Conservation (phyloP, 2,888 invertebrate species). For the Monopis laevigella region DNA sequence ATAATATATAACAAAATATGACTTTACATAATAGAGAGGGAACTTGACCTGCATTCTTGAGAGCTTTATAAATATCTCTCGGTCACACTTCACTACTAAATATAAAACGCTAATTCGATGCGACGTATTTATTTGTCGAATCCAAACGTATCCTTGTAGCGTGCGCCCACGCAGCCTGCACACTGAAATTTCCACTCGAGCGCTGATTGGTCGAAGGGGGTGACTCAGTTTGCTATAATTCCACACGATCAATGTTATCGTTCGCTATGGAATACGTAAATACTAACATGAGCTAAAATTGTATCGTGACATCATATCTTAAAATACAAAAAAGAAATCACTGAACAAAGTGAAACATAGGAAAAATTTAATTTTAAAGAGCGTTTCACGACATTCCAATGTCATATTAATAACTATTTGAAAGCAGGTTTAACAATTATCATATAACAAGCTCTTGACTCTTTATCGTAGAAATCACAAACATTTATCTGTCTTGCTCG, state of each 20-base stretch:
- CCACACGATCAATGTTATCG: slow-evolving; percentile 41
- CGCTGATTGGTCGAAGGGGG: slow-evolving; percentile 32
- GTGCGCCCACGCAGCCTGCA: slow-evolving; percentile 42
- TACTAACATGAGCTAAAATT: slow-evolving; percentile 1
- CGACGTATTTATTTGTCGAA: slow-evolving; percentile 42
- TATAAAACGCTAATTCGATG: slow-evolving; percentile 41
- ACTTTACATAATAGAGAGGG: slow-evolving; percentile 7
- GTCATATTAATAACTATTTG: no score
- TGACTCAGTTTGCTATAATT: slow-evolving; percentile 50
- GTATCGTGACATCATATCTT: slow-evolving; percentile 8
- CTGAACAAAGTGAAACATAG: no score
- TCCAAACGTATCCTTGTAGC: slow-evolving; percentile 44
- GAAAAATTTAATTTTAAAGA: no score
- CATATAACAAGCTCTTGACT: no score
- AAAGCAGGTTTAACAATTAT: no score
- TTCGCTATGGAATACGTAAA: slow-evolving; percentile 2
- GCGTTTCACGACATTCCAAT: no score
- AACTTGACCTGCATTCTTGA: slow-evolving; percentile 30
- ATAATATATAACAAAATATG: no score
- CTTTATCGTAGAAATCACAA: no score
- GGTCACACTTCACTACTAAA: slow-evolving; percentile 31
- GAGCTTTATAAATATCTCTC: slow-evolving; percentile 13
- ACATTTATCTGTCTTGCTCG: no score
- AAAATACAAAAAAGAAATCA: slow-evolving; percentile 1
- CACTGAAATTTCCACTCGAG: slow-evolving; percentile 39